Percentiles rank a stretch among this genome's conserved stretches.
phyloP scores from a whole-genome alignment of 2,797 vertebrate species.

The Xenopus petersii region DNA sequence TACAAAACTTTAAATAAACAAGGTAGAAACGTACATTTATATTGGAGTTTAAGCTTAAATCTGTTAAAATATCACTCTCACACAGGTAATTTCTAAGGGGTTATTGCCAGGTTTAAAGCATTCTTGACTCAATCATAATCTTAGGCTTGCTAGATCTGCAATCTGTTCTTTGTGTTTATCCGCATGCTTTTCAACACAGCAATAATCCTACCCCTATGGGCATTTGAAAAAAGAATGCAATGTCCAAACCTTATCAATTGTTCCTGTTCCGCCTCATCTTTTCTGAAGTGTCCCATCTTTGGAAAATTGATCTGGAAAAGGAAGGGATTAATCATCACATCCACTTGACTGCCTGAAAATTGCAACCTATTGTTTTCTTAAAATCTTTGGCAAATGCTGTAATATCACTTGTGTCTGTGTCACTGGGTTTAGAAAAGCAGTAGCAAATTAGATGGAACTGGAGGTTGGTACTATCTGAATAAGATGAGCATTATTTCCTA shows the following conservation, averaged over 20 bases:
- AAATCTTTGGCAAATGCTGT: not conserved
- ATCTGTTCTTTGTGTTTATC: conserved; percentile 38
- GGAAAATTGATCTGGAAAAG: conserved; percentile 26
- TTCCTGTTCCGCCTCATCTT: conserved; percentile 27
- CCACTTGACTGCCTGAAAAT: not conserved
- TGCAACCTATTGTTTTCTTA: conserved; percentile 10
- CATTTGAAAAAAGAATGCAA: conserved; percentile 34
- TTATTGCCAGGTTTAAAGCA: conserved; percentile 7
- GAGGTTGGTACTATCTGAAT: no score
- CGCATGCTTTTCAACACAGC: conserved; percentile 39
- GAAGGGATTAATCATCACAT: conserved; percentile 40
- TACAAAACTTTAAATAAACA: no score
- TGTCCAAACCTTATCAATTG: conserved; percentile 32
- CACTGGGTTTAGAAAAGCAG: conserved; percentile 21
- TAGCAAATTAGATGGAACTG: not conserved
- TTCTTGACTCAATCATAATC: conserved; percentile 36
- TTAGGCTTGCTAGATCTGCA: conserved; percentile 24
- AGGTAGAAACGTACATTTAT: no score
- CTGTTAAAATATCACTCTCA: no score
- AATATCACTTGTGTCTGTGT: conserved; percentile 14
- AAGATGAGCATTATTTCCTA: no score
- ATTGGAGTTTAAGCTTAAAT: no score
- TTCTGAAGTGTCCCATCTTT: conserved; percentile 20
- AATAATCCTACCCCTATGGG: conserved; percentile 39
- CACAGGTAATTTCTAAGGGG: no score